Base-by-base conservation (phyloP, 2,888 invertebrate species). In the Protodeltote pygarga region DNA sequence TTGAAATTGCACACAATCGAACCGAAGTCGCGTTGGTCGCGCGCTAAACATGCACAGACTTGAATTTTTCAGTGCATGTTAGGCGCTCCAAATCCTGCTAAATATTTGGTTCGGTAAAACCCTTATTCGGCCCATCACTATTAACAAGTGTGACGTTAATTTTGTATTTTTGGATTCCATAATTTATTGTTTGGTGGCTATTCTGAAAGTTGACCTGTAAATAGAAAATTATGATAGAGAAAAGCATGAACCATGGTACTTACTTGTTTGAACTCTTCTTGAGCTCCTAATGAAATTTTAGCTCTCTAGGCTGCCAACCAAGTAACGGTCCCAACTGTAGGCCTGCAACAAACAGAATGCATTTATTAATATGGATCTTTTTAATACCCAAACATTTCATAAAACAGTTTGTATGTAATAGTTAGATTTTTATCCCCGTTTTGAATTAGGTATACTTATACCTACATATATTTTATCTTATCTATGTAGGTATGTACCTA, bases 221-320 rank as follows among this genome's bases (percentile, higher is more conserved):
- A 89, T 85, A 87, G 60, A 87, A 67, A 76, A 61, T 27, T 49
- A 39, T 62, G 64, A 57, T 45, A 31, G 54, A 44, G 46, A 59
- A 32, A 58, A 55, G 58, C 54, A 68, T 58, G 75, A 80, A 78
- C 78, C 73, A 61, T 38, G 73, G 77, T 83, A 92, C 92, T 92
- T 84, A 92, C 92, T 89, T 91, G 53, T 73, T 90, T 83, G 87
- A 89, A 90, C 89, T 91, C 92, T 83, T 87, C 87, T 78, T 78
- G 90, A 90, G 89, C 81, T 81, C 90, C 87, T 83, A 85, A 71
- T 79, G 92, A 89, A 92, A 92, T 92, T 78, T 82, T 91, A 87
- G 77, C 75, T 79, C 83, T 88, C 84, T 92, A 92, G 81, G 88
- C 91, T 77, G 81, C 87, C 67, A 81, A 78, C 77, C 85, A 85